Evolutionary conservation across 2,113 vertebrate genomes (phyloP).

Genomic region (Plotosus lineatus): DNA sequence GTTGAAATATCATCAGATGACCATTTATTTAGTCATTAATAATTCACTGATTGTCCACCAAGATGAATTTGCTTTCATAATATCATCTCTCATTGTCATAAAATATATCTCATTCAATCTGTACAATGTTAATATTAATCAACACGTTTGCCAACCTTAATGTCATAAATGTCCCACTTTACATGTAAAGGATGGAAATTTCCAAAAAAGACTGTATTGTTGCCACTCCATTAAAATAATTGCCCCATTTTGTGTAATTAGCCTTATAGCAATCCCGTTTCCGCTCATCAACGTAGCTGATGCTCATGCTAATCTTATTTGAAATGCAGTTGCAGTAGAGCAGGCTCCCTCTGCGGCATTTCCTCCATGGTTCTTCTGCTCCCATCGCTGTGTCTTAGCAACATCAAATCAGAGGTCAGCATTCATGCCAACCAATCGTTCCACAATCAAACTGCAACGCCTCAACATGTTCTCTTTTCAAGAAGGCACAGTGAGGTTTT

Average conservation of each 20-base stretch:
- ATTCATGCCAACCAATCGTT: conserved; percentile 34
- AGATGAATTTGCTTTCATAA: neutral
- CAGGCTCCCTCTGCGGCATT: neutral
- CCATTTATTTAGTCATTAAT: too few species aligned
- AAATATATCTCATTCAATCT: too few species aligned
- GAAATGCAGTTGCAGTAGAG: conserved; percentile 11
- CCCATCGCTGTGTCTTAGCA: conserved; percentile 50
- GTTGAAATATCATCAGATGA: neutral
- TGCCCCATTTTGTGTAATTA: conserved; percentile 30
- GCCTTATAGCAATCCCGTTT: conserved; percentile 6
- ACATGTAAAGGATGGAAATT: neutral
- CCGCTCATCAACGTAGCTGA: conserved; percentile 8
- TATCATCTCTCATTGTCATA: too few species aligned
- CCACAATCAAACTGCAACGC: neutral
- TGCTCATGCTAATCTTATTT: conserved; percentile 19
- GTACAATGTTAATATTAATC: too few species aligned
- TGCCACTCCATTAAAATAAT: conserved; percentile 34
- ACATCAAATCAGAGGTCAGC: conserved; percentile 49
- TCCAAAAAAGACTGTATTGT: neutral
- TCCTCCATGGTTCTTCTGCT: conserved; percentile 3
- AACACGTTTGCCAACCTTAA: neutral
- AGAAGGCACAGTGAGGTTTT: conserved; percentile 17
- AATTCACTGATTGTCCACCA: neutral
- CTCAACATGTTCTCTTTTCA: neutral
- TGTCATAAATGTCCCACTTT: conserved; percentile 1